Evolutionary conservation across 2,888 invertebrate species (phyloP), one percentile per base, ranked within the genome.

Genomic region (Rhaphigaster nebulosa): DNA sequence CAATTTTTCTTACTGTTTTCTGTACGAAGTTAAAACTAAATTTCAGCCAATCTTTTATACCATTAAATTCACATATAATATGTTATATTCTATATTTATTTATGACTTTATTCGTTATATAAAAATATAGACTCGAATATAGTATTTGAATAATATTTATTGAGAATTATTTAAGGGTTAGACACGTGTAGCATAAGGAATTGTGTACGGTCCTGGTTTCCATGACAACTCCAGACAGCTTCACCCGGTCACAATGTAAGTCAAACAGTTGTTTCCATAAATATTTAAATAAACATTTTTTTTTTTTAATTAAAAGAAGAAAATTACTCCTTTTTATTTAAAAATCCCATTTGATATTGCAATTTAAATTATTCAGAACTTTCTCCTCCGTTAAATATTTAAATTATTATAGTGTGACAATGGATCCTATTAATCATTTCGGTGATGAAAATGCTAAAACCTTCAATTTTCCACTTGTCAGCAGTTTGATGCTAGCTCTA

Each of bases 161-260:
- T 65, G n/a, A 65, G 3, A 65, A 18, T 18, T 18, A 18, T 65
- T 18, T 65, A 20, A 76, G 29, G 38, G 6, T 20, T 76, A 20
- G 38, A 20, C 70, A 76, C 70, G 70, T 76, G 70, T 76, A 38
- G 70, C 20, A 65, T 29, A 15, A 18, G 70, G 38, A 34, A 20
- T 38, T n/a, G 84, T 50, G n/a, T 80, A 80, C 80, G 20, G 76
- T 0, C 84, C 45, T n/a, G 26, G 84, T 84, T 84, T 84, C 45
- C 84, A 84, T 84, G 84, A 84, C 84, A 84, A 84, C 84, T 84
- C 84, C 84, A 45, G 45, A 20, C 41, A 84, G 84, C 84, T 45
- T 50, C 34, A 6, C 70, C 38, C 34, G 1, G 20, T 38, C 23
- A 1, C 23, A 26, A 8, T 12, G 56, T 13, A 8, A 34, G 20